Evolutionary conservation across 2,113 vertebrate species (phyloP), one percentile per base, ranked within the genome.

Genomic region (Phoxinus phoxinus): DNA sequence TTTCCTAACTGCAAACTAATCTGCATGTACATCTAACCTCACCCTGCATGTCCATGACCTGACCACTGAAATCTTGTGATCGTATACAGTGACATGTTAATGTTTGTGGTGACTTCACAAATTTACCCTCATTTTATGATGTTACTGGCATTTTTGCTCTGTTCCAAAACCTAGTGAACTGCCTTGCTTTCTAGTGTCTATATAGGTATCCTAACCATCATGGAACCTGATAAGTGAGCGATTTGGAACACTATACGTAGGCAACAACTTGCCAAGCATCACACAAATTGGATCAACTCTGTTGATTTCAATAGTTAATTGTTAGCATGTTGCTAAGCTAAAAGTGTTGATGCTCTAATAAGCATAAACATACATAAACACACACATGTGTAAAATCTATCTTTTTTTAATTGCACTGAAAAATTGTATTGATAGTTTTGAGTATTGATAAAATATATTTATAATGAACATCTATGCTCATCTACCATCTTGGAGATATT

Each of bases 21-120:
- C 44, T 74, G 88, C 87, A 89, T 88, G 88, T 58, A 56, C 27
- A 11, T 82, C 81, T 87, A 81, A 87, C 48, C 35, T 25, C 51
- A 85, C 58, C 65, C 37, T 87, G 79, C 87, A 90, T 85, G 89
- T 48, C 63, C 44, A 69, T 73, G 44, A 85, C 67, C 74, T 87
- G 79, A 83, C 73, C 86, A 73, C 71, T 76, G 61, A 84, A 84
- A 53, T 51, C 6, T 69, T 13, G 23, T 51, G 19, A 81, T 41
- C 44, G 37, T 65, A 25, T 72, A 13, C 6, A 79, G 37, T 59
- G 32, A 37, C 58, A 44, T 8, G 0, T 80, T 80, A 19, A 63
- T 80, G 11, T 79, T 59, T 59, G 15, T 44, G 78, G 56, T 80
- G 37, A 81, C 35, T 81, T 63, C 41, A 48, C 72, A 74, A 44